Evolutionary conservation across 1,140 invertebrate species (phyloP).

Genomic region (Neotoxoptera formosana): DNA sequence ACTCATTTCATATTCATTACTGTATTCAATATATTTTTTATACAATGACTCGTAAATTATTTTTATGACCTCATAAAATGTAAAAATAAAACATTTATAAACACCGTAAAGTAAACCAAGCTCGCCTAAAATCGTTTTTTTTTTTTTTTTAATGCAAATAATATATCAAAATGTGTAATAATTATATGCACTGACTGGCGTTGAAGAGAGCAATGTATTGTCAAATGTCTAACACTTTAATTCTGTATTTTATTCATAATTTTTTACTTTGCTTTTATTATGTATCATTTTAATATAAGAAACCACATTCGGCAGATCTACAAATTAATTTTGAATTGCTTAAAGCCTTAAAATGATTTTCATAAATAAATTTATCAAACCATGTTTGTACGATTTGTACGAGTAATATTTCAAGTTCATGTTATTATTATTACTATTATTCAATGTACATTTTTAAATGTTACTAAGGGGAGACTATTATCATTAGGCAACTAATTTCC

Average conservation of each 20-base stretch:
- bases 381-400: neutral
- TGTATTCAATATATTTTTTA: neutral
- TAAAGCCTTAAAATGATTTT: neutral
- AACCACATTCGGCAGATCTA: neutral
- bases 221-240: neutral
- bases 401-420: neutral
- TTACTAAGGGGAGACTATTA: neutral
- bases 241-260: neutral
- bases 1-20: slow-evolving; percentile 11
- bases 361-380: too few species aligned
- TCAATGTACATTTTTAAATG: neutral
- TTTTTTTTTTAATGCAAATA: neutral
- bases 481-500: neutral
- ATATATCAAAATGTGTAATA: neutral
- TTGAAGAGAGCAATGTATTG: neutral
- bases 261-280: neutral
- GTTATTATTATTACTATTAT: neutral
- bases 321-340: neutral
- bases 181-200: neutral
- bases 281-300: neutral
- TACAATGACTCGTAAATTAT: neutral
- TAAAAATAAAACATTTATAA: slow-evolving; percentile 21
- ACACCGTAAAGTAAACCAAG: neutral
- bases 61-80: slow-evolving; percentile 4
- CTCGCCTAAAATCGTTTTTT: neutral